Base-by-base conservation (phyloP, 2,797 vertebrate species). In the Hoplostethus atlanticus region DNA sequence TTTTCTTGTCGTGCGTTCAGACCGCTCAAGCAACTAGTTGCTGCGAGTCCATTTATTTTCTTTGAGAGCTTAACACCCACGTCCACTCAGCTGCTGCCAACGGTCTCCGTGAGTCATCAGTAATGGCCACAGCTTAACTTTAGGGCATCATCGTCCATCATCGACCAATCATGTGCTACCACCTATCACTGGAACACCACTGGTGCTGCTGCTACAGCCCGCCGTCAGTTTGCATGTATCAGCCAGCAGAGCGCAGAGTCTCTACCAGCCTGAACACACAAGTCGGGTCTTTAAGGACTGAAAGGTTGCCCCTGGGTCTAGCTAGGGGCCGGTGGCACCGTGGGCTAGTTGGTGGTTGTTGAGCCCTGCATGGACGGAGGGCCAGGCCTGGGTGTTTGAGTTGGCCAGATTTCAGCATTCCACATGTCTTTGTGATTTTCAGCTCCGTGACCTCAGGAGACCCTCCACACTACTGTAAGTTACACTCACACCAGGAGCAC, bases 361-460 rank as follows among this genome's bases (percentile, higher is more conserved):
- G 79, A 90, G 91, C 89, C 84, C 80, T 89, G 87, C 55, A 21
- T 21, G 21, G 21, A 21, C 21, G 21, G 21, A 21, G 85, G 87
- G 89, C 87, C 84, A 79, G 90, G 90, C 85, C 87, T 87, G 91
- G 66, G 81, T 95, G 94, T 93, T 94, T 94, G 89, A 84, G 79
- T 92, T 95, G 94, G 94, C 93, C 86, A 74, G 81, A 66, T 79
- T 53, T 87, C 87, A 87, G 91, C 94, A 95, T 94, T 95, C 94
- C 94, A 91, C 93, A 93, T 92, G 92, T 94, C 94, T 94, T 94
- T 94, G 94, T 94, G 92, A 94, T 93, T 92, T 93, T 93, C 90
- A 90, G 91, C 88, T 93, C 90, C 71, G 87, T 94, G 94, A 94
- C 93, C 93, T 94, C 93, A 93, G 81, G 91, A 94, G 93, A 94